A percentile compares a stretch with the other conserved stretches of the same genome.
Conservation (phyloP, 2,113 vertebrate genomes). For the Ochotona curzoniae region DNA sequence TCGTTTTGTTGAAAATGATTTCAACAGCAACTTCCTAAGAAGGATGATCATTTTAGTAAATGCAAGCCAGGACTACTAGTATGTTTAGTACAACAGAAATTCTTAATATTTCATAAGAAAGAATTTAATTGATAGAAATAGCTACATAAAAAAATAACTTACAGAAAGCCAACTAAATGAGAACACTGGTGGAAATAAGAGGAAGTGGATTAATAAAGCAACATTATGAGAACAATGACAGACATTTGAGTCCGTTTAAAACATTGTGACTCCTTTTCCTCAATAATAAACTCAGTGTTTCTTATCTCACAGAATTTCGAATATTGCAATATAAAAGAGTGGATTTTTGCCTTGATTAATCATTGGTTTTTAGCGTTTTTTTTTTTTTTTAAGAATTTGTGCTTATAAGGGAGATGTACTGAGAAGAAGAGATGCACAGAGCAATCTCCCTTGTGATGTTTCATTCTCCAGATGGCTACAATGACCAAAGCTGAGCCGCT, state of each 20-base stretch:
- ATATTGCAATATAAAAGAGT: not conserved
- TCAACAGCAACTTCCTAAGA: not conserved
- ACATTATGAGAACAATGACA: not conserved
- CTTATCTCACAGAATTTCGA: not conserved
- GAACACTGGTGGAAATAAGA: accelerated
- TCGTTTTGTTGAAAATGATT: not conserved
- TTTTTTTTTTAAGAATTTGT: no score
- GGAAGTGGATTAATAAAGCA: not conserved
- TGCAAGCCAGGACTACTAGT: not conserved
- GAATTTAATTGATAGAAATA: not conserved
- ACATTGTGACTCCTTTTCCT: not conserved
- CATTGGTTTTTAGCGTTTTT: not conserved
- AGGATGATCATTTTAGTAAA: not conserved
- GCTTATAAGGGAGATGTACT: no score
- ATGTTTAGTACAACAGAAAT: not conserved
- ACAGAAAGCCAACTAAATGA: not conserved
- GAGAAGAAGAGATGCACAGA: no score
- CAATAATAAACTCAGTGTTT: not conserved
- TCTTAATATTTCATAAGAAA: slow-evolving; percentile 20
- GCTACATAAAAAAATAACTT: not conserved
- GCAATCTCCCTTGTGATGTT: no score
- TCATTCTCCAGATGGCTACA: no score
- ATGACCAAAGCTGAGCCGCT: no score
- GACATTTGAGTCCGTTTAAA: not conserved
- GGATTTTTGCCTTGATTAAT: not conserved